Percentiles rank a stretch among this genome's conserved stretches.
These are phyloP conservation scores for Dorcus parallelipipedus DNA, from an alignment of 2,888 invertebrate genomes.

Conservation along the genomic window DNA sequence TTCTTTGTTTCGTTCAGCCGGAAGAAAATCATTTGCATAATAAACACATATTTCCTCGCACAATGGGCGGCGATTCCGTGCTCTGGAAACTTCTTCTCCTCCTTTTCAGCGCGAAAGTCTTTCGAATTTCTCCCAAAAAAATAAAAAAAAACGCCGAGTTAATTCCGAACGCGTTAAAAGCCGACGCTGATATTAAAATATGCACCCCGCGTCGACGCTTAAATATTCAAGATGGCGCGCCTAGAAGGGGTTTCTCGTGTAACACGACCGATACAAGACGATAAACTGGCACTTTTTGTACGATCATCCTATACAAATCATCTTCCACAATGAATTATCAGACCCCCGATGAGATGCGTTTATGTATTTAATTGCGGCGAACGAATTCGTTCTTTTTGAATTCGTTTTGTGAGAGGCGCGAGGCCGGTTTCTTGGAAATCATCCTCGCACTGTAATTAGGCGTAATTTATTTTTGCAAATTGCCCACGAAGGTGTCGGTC, in stretches of 20 bases:
- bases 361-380: slow-evolving; percentile 10
- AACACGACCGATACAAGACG: slow-evolving; percentile 15
- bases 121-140: slow-evolving; percentile 3
- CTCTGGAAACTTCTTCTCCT: not conserved
- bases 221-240: slow-evolving; percentile 18
- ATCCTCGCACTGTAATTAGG: slow-evolving; percentile 8
- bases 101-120: too few relatives aligned
- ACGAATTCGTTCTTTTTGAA: not conserved
- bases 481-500: slow-evolving; percentile 3
- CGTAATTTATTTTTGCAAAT: slow-evolving; percentile 14
- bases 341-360: slow-evolving; percentile 12
- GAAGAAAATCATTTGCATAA: slow-evolving; percentile 9
- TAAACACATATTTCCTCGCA: slow-evolving; percentile 8
- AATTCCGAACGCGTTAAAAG: too few relatives aligned
- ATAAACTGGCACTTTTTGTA: slow-evolving; percentile 20
- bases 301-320: slow-evolving; percentile 23
- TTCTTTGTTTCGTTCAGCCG: not conserved
- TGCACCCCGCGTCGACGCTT: slow-evolving; percentile 16
- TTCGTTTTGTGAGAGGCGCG: not conserved
- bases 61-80: slow-evolving; percentile 6
- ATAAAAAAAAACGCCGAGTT: slow-evolving; percentile 6
- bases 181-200: slow-evolving; percentile 15
- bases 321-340: slow-evolving; percentile 16
- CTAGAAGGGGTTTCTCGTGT: slow-evolving; percentile 9
- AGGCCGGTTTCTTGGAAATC: not conserved